Evolutionary conservation across 2,888 invertebrate species (phyloP).

Genomic region (Agriopis marginaria): DNA sequence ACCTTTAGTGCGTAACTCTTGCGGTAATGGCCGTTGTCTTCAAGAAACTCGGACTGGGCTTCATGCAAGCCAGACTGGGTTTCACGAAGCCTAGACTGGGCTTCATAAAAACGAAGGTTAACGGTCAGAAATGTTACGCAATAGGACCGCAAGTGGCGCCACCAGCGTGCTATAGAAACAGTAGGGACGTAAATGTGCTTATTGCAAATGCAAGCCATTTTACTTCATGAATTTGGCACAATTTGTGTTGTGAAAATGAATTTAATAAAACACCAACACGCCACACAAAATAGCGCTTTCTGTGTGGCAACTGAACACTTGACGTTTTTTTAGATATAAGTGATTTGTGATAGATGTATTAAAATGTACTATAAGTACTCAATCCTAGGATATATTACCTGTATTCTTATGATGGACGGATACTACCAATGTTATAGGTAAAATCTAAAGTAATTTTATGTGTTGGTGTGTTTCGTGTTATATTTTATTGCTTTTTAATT

Average conservation of each 20-base stretch:
- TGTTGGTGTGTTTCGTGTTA: constrained; percentile 31
- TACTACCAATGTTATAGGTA: constrained; percentile 11
- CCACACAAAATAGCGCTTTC: constrained; percentile 7
- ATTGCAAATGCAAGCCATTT: background rate
- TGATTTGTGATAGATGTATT: constrained; percentile 47
- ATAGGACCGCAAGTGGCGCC: too few species aligned
- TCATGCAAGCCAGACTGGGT: too few species aligned
- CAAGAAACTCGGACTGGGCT: too few species aligned
- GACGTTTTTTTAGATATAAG: constrained; percentile 26
- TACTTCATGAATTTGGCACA: background rate
- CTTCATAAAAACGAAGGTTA: too few species aligned
- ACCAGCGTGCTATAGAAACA: too few species aligned
- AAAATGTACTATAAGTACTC: constrained; percentile 43
- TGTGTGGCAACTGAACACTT: constrained; percentile 1
- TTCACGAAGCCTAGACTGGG: too few species aligned
- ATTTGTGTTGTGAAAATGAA: background rate
- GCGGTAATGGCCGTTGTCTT: too few species aligned
- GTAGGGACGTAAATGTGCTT: too few species aligned
- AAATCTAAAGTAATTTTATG: constrained; percentile 17
- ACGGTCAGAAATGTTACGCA: too few species aligned
- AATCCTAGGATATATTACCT: constrained; percentile 26
- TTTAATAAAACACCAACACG: background rate
- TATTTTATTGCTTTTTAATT: constrained; percentile 1
- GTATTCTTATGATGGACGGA: constrained; percentile 23
- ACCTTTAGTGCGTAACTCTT: too few species aligned